These are phyloP conservation scores for Zoanthus gigantus DNA, from an alignment of 92 coral and sea anemone species.

Conservation along the genomic window DNA sequence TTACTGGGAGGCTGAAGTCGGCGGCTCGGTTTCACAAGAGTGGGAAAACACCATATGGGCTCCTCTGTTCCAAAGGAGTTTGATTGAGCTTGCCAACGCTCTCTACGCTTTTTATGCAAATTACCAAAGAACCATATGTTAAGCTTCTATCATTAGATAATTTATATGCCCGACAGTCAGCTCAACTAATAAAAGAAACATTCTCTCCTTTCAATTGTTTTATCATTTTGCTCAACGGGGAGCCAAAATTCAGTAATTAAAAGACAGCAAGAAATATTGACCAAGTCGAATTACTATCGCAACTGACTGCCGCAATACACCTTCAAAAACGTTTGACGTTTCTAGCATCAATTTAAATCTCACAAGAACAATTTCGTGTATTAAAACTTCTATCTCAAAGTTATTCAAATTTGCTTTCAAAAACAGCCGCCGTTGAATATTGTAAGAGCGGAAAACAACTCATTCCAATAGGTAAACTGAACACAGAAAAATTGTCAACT, in stretches of 20 bases:
- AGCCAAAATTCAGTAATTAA: conserved; percentile 50
- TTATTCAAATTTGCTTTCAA: conserved; percentile 19
- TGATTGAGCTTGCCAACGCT: conserved; percentile 17
- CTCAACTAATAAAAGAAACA: conserved; percentile 39
- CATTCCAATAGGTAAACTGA: background rate
- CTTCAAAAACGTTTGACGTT: conserved; percentile 12
- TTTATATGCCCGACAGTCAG: conserved; percentile 51
- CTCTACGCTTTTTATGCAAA: conserved; percentile 43
- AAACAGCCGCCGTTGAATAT: background rate
- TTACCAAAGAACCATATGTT: conserved; percentile 40
- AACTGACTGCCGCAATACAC: conserved; percentile 41
- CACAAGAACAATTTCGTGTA: conserved; percentile 15
- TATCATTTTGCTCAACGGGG: conserved; percentile 44
- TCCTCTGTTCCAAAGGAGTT: background rate
- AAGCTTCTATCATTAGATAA: conserved; percentile 46
- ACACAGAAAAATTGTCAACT: background rate
- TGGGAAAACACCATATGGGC: conserved; percentile 38
- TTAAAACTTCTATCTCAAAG: conserved; percentile 20
- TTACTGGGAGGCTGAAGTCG: background rate
- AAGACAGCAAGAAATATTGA: conserved; percentile 54
- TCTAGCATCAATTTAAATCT: conserved; percentile 33
- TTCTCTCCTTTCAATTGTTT: conserved; percentile 48
- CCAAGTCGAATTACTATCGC: conserved; percentile 44
- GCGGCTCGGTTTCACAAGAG: background rate
- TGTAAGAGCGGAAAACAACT: background rate